phyloP scores from a whole-genome alignment of 1,140 invertebrate genomes.

The Kradibia gibbosae region DNA sequence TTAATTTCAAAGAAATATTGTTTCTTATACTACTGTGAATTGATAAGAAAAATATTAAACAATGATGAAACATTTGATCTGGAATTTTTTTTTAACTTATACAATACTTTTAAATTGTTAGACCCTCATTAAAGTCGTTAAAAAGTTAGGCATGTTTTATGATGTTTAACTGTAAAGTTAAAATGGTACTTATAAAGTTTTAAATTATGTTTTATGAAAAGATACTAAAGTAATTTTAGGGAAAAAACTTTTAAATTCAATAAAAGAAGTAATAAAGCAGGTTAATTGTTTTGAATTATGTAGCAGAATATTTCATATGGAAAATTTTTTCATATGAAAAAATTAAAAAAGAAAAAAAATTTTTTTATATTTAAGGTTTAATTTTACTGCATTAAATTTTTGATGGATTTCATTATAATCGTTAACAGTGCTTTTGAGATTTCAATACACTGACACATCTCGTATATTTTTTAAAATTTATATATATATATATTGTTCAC shows the following conservation, averaged over 20 bases:
- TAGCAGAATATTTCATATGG: background rate
- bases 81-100: background rate
- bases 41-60: background rate
- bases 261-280: background rate
- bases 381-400: background rate
- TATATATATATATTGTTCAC: background rate
- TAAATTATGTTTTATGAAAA: background rate
- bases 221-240: slow-evolving; percentile 8
- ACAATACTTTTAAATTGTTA: slow-evolving; percentile 4
- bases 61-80: background rate
- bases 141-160: slow-evolving; percentile 2
- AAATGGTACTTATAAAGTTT: background rate
- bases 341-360: background rate
- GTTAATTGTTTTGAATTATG: background rate
- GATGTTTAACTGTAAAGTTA: background rate
- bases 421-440: no score
- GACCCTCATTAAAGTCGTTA: background rate
- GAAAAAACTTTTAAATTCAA: background rate
- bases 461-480: background rate
- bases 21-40: background rate
- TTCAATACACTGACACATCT: no score
- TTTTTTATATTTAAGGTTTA: background rate
- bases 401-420: background rate
- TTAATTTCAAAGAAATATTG: background rate
- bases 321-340: background rate